phyloP scores from a whole-genome alignment of 1,140 invertebrate genomes.

The Ganaspis sp. region DNA sequence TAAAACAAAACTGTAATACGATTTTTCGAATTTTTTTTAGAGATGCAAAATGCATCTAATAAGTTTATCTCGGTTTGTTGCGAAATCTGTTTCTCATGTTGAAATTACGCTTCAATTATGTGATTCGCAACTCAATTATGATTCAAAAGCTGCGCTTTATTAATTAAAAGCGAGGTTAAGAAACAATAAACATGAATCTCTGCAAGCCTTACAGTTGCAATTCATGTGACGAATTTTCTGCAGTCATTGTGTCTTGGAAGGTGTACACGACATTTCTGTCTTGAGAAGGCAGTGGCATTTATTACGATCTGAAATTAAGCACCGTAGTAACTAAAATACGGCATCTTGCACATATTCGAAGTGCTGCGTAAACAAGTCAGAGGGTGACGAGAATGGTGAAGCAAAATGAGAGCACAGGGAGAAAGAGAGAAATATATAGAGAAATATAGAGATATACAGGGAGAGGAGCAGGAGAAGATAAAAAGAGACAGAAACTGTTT shows the following conservation, averaged over 20 bases:
- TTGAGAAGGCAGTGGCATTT: not conserved
- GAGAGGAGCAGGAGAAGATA: slow-evolving; percentile 3
- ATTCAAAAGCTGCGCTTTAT: not conserved
- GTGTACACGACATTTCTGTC: slow-evolving; percentile 6
- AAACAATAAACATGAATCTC: slow-evolving; percentile 8
- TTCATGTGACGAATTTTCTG: slow-evolving; percentile 9
- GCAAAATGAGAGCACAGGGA: slow-evolving; percentile 1
- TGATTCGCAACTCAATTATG: not conserved
- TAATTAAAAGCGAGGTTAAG: not conserved
- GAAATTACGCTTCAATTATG: too few relatives aligned
- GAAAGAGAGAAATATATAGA: slow-evolving; percentile 13
- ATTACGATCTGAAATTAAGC: slow-evolving; percentile 24
- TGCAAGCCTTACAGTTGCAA: not conserved
- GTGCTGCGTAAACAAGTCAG: slow-evolving; percentile 19
- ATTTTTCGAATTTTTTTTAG: not conserved
- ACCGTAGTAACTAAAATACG: not conserved
- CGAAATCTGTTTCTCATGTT: too few relatives aligned
- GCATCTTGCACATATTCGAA: slow-evolving; percentile 9
- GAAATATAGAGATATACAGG: not conserved
- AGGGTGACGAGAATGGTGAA: not conserved
- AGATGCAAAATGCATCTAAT: not conserved
- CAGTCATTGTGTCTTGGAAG: not conserved
- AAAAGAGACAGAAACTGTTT: slow-evolving; percentile 35
- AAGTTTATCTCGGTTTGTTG: not conserved
- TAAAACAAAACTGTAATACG: not conserved